Conservation (phyloP, 2,797 vertebrate genomes). For the Mormyrus hasselquistii region DNA sequence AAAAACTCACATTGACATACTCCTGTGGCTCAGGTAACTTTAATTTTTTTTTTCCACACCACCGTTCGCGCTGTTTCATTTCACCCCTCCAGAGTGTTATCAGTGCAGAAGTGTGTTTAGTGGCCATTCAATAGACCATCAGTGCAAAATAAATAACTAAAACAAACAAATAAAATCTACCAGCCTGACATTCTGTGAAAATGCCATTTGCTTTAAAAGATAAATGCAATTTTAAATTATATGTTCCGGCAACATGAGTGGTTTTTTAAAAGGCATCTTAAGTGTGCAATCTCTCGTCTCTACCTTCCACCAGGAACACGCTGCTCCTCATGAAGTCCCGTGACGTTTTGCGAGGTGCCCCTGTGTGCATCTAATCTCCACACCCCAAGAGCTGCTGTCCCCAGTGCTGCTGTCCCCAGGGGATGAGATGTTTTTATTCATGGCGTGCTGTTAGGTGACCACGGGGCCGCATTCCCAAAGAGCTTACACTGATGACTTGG, state of each 20-base stretch:
- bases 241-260: slow-evolving; percentile 1
- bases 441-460: not conserved
- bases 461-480: not conserved
- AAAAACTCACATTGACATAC: slow-evolving; percentile 33
- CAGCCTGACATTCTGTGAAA: slow-evolving; percentile 40
- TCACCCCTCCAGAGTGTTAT: not conserved
- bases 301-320: not conserved
- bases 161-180: not conserved
- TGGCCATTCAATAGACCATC: not conserved
- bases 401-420: not conserved
- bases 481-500: not conserved
- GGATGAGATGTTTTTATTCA: not conserved
- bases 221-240: slow-evolving; percentile 60
- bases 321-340: not conserved
- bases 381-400: not conserved
- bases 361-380: not conserved
- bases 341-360: not conserved
- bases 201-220: slow-evolving; percentile 40
- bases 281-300: not conserved
- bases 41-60: not conserved
- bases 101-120: not conserved
- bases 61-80: not conserved
- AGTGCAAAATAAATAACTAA: not conserved
- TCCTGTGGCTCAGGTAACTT: not conserved
- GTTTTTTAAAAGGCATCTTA: not conserved